Base-by-base conservation (phyloP, 2,113 vertebrate species). In the Mormyrus iriodes region DNA sequence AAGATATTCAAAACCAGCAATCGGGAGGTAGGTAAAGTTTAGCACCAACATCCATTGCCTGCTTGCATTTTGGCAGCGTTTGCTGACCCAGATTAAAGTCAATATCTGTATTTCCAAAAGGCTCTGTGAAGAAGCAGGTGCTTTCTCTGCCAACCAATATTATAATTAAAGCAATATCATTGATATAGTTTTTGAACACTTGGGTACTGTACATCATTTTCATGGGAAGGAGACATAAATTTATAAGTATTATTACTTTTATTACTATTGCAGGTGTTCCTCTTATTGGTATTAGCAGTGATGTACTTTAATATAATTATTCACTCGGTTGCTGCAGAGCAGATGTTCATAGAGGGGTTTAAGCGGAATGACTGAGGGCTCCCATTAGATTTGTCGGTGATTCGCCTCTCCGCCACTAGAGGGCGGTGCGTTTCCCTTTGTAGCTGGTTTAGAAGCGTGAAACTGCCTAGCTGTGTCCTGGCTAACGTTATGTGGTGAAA, bases 21-120 rank as follows among this genome's bases (percentile, higher is more conserved):
- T 2, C 61, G 1, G n/a, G 3, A 69, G 10, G n/a, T 69, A 10
- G n/a, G 3, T 31, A 10, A 9, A 31, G n/a, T 27, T 69, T 8
- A 4, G 61, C n/a, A 12, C n/a, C 61, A 31, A n/a, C 61, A 31
- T 69, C 61, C n/a, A 12, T 13, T 69, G 27, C 61, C 0, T 31
- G 10, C 61, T 51, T 85, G 83, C 46, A 51, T 51, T 15, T 51
- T n/a, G 24, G 42, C 12, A 49, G 83, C 24, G 10, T 51, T 85
- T 51, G 21, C 83, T 85, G 19, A 85, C 21, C 48, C 46, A 85
- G 85, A 52, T 27, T 15, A 52, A 31, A 86, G 35, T 86, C 85
- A 53, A 52, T 52, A 86, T n/a, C 84, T 52, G 49, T 27, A 46
- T 86, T 86, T 86, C 84, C 84, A 31, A 53, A 76, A 76, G 73